Base-by-base conservation (phyloP, 2,113 vertebrate genomes). In the Hippoglossus stenolepis region DNA sequence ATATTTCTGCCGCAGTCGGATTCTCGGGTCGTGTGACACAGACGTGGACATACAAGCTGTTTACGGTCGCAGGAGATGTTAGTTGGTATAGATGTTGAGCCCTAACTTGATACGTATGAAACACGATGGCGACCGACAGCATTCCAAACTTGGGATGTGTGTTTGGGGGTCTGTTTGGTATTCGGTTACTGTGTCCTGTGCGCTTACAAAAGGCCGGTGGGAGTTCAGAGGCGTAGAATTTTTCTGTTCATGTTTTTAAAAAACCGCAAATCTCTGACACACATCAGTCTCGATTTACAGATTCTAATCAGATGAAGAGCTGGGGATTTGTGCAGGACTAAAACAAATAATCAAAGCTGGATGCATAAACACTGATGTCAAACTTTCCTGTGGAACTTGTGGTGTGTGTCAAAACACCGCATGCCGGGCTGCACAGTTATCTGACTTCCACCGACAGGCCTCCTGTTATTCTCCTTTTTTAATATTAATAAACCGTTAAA, bases 31-130 rank as follows among this genome's bases (percentile, higher is more conserved):
- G 2, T 71, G 70, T 91, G 80, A 81, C 86, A 74, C 40, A 64
- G 86, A 82, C 53, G 47, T 28, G 70, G 79, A 77, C 79, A 83
- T 77, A 83, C 83, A 80, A 84, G 75, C 75, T 91, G 87, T 91
- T 92, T 89, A 83, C 69, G 74, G 83, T 83, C 18, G 65, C 65
- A 70, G 79, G 49, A 64, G 83, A 86, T 89, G 85, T 88, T 65
- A 75, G 87, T 82, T 85, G 85, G 77, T 85, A 53, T 80, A 72
- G 82, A 90, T 79, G 83, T 62, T 86, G 71, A 80, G 72, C 24
- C 68, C 70, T 35, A 71, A 86, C 79, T 82, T 80, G 85, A 85
- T 84, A 74, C 65, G 77, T 62, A 71, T 62, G 82, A 82, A 85
- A 89, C 75, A 67, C 56, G 73, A 82, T 75, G 74, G 83, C 26